These are phyloP conservation scores for Colletes collaris DNA, from an alignment of 2,888 invertebrate genomes.

Conservation along the genomic window DNA sequence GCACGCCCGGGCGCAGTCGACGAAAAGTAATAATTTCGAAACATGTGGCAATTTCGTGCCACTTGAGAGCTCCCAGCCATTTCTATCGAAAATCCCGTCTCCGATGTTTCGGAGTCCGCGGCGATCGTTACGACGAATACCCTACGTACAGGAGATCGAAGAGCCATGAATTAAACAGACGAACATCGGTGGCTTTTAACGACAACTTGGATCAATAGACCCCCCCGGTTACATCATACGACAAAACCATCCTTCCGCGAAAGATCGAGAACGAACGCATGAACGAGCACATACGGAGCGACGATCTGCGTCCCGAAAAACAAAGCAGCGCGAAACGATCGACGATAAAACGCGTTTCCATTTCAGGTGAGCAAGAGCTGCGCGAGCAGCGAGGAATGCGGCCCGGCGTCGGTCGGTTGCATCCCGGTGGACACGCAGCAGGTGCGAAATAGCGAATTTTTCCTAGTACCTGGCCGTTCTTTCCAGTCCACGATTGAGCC, in stretches of 20 bases:
- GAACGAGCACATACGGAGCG: slow-evolving; percentile 3
- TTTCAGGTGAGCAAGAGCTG: slow-evolving; percentile 86
- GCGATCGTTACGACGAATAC: slow-evolving; percentile 16
- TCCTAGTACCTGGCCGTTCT: slow-evolving; percentile 49
- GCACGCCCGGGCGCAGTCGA: no score
- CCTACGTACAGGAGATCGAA: slow-evolving; percentile 17
- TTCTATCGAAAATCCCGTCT: background rate
- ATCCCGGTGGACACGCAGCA: slow-evolving; percentile 86
- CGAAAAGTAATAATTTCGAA: no score
- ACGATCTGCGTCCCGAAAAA: background rate
- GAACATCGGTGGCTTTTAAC: background rate
- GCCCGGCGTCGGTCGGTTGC: slow-evolving; percentile 86
- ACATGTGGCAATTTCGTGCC: background rate
- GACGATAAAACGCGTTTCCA: slow-evolving; percentile 22
- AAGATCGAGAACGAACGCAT: slow-evolving; percentile 18
- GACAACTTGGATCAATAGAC: slow-evolving; percentile 9
- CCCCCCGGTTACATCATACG: background rate
- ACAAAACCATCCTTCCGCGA: slow-evolving; percentile 2
- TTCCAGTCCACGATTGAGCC: background rate
- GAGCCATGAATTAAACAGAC: slow-evolving; percentile 25
- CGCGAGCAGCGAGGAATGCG: slow-evolving; percentile 86
- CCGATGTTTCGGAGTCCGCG: background rate
- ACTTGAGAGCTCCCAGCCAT: background rate
- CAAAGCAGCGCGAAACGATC: background rate
- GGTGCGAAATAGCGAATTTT: slow-evolving; percentile 82